Conservation (phyloP, 1,140 invertebrate species). For the Idris sp. region DNA sequence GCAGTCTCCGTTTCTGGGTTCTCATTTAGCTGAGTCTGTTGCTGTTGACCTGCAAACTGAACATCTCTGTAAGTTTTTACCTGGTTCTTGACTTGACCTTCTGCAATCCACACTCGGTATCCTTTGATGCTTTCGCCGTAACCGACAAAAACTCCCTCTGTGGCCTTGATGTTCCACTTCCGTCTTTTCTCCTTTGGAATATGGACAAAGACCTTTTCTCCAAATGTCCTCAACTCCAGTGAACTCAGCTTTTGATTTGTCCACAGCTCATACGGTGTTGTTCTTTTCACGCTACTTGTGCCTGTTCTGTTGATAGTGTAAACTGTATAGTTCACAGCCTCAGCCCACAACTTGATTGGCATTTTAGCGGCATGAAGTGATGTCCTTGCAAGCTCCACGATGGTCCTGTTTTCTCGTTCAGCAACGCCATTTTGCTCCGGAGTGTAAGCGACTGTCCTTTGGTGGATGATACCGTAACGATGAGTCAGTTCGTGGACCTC, state of each 20-base stretch:
- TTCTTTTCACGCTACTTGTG: conserved; percentile 37
- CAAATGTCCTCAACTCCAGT: conserved; percentile 71
- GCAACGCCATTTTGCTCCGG: conserved; percentile 68
- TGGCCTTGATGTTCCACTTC: conserved; percentile 61
- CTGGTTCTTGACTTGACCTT: conserved; percentile 10
- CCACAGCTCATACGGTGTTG: conserved; percentile 64
- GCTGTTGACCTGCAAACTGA: neutral
- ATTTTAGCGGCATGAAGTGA: conserved; percentile 6
- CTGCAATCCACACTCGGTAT: conserved; percentile 24
- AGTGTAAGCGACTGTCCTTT: conserved; percentile 63
- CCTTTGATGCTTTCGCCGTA: conserved; percentile 34
- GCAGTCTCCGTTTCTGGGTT: too few relatives aligned
- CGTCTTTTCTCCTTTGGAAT: conserved; percentile 66
- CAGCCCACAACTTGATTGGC: conserved; percentile 20
- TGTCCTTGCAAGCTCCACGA: conserved; percentile 58
- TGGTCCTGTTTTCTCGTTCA: conserved; percentile 67
- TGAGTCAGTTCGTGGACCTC: conserved; percentile 69
- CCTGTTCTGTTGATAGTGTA: conserved; percentile 16
- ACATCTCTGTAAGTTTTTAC: conserved; percentile 20
- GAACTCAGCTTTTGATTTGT: conserved; percentile 48
- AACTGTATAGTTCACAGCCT: conserved; percentile 14
- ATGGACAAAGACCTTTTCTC: conserved; percentile 62
- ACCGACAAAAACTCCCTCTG: conserved; percentile 49
- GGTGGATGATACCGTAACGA: conserved; percentile 3
- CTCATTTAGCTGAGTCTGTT: too few relatives aligned